A percentile compares a stretch with the other conserved stretches of the same genome.
Conservation (phyloP, 2,797 vertebrate species). For the Lepus oiostolus region DNA sequence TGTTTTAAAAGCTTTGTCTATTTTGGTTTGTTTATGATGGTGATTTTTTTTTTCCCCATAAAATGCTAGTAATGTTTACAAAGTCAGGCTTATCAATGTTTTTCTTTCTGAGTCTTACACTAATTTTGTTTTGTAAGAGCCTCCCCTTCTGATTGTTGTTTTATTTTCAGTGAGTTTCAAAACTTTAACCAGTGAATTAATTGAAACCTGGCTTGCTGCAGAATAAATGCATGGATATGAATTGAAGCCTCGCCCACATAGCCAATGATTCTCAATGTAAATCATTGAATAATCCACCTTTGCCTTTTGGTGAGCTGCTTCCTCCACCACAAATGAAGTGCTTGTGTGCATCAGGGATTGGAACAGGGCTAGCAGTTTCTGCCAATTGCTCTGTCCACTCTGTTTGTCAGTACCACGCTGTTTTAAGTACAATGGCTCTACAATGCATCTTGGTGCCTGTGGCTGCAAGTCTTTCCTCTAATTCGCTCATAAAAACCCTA, state of each 20-base stretch:
- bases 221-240: background rate
- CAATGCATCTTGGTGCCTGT: background rate
- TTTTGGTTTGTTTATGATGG: background rate
- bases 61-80: background rate
- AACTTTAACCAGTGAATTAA: background rate
- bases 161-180: background rate
- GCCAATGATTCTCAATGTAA: slow-evolving; percentile 11
- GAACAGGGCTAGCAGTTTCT: background rate
- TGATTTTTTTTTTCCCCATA: slow-evolving; percentile 24
- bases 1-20: background rate
- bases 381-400: background rate
- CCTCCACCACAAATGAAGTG: slow-evolving; percentile 56
- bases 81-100: background rate
- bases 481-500: background rate
- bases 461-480: background rate
- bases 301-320: slow-evolving; percentile 23
- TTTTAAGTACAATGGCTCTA: slow-evolving; percentile 41
- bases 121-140: slow-evolving; percentile 11
- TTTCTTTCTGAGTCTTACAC: background rate
- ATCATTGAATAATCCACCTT: background rate
- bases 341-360: no score
- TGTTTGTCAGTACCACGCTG: slow-evolving; percentile 1
- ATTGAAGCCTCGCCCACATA: background rate
- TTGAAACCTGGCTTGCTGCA: slow-evolving; percentile 7
- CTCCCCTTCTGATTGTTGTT: background rate